These are phyloP conservation scores for Sitobion miscanthi DNA, from an alignment of 1,140 invertebrate species.

Conservation along the genomic window DNA sequence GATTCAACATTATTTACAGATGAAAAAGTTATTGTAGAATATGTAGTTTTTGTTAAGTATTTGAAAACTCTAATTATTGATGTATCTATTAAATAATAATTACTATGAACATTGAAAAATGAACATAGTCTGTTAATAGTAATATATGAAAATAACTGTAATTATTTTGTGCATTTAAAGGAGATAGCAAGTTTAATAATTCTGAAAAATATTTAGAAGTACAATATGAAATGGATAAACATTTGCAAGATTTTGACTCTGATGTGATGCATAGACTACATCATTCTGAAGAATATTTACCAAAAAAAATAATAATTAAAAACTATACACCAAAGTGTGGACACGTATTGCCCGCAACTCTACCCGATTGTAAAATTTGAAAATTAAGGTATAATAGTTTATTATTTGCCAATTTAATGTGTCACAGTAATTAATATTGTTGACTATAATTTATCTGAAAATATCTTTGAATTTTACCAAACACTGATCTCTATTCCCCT, in stretches of 20 bases:
- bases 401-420: not conserved
- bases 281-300: slow-evolving; percentile 36
- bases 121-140: not conserved
- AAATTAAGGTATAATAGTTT: not conserved
- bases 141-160: not conserved
- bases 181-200: slow-evolving; percentile 50
- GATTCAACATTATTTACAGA: too few species aligned
- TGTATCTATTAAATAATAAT: too few species aligned
- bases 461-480: not conserved
- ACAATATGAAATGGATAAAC: slow-evolving; percentile 40
- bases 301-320: slow-evolving; percentile 51
- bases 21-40: too few species aligned
- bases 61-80: too few species aligned
- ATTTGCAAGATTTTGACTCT: slow-evolving; percentile 40
- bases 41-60: too few species aligned
- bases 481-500: not conserved
- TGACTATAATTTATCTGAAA: not conserved
- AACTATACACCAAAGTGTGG: slow-evolving; percentile 39
- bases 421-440: not conserved
- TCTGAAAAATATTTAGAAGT: not conserved
- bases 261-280: slow-evolving; percentile 53
- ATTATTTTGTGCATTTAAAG: slow-evolving; percentile 28
- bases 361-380: slow-evolving; percentile 10
- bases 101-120: too few species aligned
- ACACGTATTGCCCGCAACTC: slow-evolving; percentile 11